Evolutionary conservation across 2,113 vertebrate species (phyloP).

Genomic region (Microtus pennsylvanicus): DNA sequence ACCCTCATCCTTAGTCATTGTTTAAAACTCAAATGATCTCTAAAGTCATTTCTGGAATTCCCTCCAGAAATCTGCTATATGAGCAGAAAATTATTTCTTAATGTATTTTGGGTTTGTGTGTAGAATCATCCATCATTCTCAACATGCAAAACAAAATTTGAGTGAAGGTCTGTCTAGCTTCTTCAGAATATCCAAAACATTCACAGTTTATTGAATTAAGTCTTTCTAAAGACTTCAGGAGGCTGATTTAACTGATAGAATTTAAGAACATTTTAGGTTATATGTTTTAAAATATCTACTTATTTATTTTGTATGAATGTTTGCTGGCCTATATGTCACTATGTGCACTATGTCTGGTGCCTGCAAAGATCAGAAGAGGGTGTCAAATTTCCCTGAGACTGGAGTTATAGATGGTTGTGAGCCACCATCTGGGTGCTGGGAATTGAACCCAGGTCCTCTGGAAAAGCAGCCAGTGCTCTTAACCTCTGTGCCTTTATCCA

Average conservation of each 20-base stretch:
- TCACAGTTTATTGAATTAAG: slow-evolving; percentile 43
- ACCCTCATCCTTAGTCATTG: not conserved
- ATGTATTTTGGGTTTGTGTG: not conserved
- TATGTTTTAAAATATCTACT: not conserved
- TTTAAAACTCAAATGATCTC: slow-evolving; percentile 31
- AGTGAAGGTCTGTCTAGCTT: not conserved
- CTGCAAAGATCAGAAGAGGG: not conserved
- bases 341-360: not conserved
- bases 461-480: not conserved
- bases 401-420: no score
- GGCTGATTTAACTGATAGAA: not conserved
- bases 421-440: no score
- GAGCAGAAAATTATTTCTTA: slow-evolving; percentile 18
- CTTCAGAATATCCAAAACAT: not conserved
- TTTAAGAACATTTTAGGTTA: slow-evolving; percentile 40
- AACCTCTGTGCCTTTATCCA: not conserved
- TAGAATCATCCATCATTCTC: not conserved
- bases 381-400: no score
- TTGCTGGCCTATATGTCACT: not conserved
- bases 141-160: slow-evolving; percentile 13
- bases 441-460: not conserved
- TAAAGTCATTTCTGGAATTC: slow-evolving; percentile 19
- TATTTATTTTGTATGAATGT: not conserved
- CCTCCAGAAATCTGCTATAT: not conserved
- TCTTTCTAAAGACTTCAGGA: slow-evolving; percentile 33